Conservation (phyloP, 2,797 vertebrate species). For the Hypotaenidia okinawae region DNA sequence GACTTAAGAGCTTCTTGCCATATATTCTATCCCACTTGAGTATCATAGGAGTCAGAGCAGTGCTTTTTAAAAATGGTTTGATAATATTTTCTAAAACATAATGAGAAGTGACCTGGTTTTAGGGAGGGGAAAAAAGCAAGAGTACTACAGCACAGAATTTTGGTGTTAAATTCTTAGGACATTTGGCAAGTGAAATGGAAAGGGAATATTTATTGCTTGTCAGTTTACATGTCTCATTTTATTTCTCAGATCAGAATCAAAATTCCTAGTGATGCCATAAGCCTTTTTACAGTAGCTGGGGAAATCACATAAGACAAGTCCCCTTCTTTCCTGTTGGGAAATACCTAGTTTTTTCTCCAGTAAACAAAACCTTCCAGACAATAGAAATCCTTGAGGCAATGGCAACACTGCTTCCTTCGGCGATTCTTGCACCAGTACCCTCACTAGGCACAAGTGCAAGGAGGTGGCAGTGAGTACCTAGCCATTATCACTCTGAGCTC, state of each 20-base stretch:
- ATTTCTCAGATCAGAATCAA: not conserved
- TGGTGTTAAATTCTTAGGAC: not conserved
- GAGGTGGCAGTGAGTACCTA: rapidly evolving
- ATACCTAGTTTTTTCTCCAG: not conserved
- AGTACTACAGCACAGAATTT: not conserved
- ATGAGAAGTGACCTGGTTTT: not conserved
- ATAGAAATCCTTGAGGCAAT: not conserved
- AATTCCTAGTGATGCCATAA: not conserved
- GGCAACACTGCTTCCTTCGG: not conserved
- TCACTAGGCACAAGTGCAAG: rapidly evolving
- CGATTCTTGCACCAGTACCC: not conserved
- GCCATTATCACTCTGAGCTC: not conserved
- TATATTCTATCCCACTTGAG: not conserved
- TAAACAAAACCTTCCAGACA: not conserved
- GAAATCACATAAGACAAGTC: not conserved
- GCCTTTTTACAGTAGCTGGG: not conserved
- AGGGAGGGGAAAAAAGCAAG: not conserved
- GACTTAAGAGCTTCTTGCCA: not conserved
- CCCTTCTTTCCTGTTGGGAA: not conserved
- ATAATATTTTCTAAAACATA: not conserved
- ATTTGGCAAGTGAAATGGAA: not conserved
- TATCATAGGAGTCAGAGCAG: not conserved
- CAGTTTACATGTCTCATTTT: not conserved
- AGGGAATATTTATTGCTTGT: not conserved
- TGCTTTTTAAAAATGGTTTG: not conserved